Conservation (phyloP, 2,888 invertebrate genomes). For the Caenorhabditis zanzibari region DNA sequence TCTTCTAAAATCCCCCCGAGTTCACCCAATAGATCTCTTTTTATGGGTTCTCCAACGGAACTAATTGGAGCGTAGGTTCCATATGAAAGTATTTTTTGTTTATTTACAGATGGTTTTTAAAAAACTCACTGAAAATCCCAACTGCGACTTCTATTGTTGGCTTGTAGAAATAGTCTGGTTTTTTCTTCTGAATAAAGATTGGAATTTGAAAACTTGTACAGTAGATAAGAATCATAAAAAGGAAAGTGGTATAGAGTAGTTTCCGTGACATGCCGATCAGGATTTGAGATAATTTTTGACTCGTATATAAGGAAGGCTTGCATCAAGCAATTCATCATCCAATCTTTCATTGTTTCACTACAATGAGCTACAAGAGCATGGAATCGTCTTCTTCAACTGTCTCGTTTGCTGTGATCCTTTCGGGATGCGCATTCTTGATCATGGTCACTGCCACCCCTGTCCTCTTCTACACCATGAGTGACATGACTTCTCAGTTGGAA, state of each 20-base stretch:
- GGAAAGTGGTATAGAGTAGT: conserved; percentile 34
- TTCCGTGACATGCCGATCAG: conserved; percentile 55
- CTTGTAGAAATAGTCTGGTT: too few species aligned
- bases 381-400: conserved; percentile 54
- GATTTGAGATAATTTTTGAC: conserved; percentile 22
- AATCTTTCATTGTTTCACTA: conserved; percentile 24
- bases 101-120: too few species aligned
- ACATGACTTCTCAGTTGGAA: conserved; percentile 75
- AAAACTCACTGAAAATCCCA: too few species aligned
- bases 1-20: too few species aligned
- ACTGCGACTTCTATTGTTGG: too few species aligned
- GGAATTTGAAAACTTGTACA: background rate
- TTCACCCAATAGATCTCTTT: too few species aligned
- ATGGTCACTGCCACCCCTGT: conserved; percentile 74
- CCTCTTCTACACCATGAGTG: conserved; percentile 74
- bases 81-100: too few species aligned
- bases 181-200: too few species aligned
- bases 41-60: too few species aligned
- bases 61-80: too few species aligned
- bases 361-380: conserved; percentile 57
- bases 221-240: conserved; percentile 21
- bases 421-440: conserved; percentile 74
- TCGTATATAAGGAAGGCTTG: conserved; percentile 23
- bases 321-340: conserved; percentile 17
- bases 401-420: conserved; percentile 71